These are phyloP conservation scores for Chaetogeoica ovagalla DNA, from an alignment of 2,888 invertebrate species.

Conservation along the genomic window DNA sequence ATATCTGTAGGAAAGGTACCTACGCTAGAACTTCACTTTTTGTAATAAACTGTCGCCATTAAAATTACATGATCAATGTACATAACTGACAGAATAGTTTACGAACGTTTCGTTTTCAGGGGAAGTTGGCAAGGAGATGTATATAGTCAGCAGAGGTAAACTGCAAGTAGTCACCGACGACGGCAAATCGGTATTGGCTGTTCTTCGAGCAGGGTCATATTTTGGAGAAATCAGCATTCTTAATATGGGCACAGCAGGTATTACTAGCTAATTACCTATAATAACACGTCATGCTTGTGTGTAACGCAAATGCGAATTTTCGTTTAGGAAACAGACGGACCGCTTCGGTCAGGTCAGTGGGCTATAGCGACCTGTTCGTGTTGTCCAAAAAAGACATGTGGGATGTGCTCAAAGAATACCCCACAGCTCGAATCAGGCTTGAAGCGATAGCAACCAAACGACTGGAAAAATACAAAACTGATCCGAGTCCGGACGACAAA, in stretches of 20 bases:
- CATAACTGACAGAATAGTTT: background rate
- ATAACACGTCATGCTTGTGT: no score
- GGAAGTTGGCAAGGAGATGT: slow-evolving; percentile 99
- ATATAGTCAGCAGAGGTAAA: slow-evolving; percentile 96
- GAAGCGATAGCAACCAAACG: slow-evolving; percentile 97
- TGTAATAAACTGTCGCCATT: no score
- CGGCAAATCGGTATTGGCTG: slow-evolving; percentile 93
- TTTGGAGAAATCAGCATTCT: slow-evolving; percentile 99
- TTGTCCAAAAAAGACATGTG: slow-evolving; percentile 99
- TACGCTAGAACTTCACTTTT: no score
- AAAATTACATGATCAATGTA: no score
- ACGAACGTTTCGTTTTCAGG: slow-evolving; percentile 67
- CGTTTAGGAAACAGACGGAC: slow-evolving; percentile 91
- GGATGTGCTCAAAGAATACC: slow-evolving; percentile 97
- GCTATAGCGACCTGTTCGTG: slow-evolving; percentile 98
- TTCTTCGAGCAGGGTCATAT: slow-evolving; percentile 97
- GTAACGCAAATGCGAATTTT: no score
- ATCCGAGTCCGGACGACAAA: slow-evolving; percentile 75
- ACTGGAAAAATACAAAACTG: slow-evolving; percentile 90
- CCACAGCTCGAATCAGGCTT: slow-evolving; percentile 87
- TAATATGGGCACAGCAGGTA: slow-evolving; percentile 99
- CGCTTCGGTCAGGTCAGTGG: slow-evolving; percentile 96
- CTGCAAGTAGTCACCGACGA: slow-evolving; percentile 94
- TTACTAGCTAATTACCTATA: background rate
- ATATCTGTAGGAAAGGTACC: slow-evolving; percentile 97